Evolutionary conservation across 2,797 vertebrate genomes (phyloP).

Genomic region (Oophaga sylvatica): DNA sequence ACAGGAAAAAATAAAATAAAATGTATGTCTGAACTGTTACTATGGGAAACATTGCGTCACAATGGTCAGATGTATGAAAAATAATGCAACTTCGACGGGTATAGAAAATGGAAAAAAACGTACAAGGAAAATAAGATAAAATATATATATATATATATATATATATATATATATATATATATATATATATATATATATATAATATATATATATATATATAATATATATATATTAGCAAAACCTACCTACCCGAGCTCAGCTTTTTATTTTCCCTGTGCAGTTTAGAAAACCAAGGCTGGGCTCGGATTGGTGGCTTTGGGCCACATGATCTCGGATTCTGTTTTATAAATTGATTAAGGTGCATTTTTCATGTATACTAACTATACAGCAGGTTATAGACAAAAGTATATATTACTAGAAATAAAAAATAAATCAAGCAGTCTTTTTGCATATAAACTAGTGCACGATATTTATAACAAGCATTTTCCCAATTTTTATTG

Average conservation of each 20-base stretch:
- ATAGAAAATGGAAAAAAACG: not conserved
- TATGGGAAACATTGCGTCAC: no score
- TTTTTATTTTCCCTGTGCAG: not conserved
- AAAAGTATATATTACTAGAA: not conserved
- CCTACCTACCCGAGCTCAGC: not conserved
- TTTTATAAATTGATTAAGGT: slow-evolving; percentile 15
- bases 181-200: no score
- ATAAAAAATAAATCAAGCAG: not conserved
- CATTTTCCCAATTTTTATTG: not conserved
- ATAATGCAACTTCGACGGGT: not conserved
- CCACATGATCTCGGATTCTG: not conserved
- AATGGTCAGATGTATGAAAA: no score
- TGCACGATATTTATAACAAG: not conserved
- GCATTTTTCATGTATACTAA: slow-evolving; percentile 22
- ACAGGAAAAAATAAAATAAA: no score
- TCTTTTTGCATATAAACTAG: not conserved
- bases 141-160: no score
- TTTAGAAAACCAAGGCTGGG: not conserved
- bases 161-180: no score
- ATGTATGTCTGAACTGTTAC: no score
- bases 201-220: no score
- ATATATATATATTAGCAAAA: no score
- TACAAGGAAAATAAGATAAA: no score
- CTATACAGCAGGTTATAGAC: not conserved
- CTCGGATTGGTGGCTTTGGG: not conserved